These are phyloP conservation scores for Drosophila paranaensis DNA, from an alignment of 2,888 invertebrate species.

Conservation along the genomic window DNA sequence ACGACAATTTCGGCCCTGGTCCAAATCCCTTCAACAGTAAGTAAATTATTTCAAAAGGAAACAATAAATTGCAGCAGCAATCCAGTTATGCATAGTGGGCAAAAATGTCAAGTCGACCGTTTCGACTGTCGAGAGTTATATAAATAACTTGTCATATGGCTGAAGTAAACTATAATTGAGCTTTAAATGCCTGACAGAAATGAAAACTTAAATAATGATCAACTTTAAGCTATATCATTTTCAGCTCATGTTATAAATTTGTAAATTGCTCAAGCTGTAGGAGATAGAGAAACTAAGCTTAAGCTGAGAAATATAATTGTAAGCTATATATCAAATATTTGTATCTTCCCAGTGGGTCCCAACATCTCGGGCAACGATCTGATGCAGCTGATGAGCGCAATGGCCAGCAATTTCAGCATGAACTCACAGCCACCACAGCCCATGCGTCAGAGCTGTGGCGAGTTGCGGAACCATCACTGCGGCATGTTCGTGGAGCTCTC, in stretches of 20 bases:
- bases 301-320: neutral
- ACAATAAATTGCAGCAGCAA: neutral
- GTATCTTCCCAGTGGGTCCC: conserved; percentile 56
- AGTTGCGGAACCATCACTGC: conserved; percentile 86
- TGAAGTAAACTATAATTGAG: neutral
- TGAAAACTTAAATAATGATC: neutral
- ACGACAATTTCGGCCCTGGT: conserved; percentile 69
- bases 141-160: neutral
- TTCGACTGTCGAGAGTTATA: conserved; percentile 2
- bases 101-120: neutral
- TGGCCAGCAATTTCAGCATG: conserved; percentile 83
- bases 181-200: neutral
- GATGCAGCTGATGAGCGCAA: conserved; percentile 81
- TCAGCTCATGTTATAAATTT: neutral
- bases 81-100: neutral
- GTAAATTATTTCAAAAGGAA: conserved; percentile 33
- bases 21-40: conserved; percentile 78
- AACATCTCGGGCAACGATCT: conserved; percentile 75
- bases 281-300: neutral
- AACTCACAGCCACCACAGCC: conserved; percentile 84
- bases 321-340: neutral
- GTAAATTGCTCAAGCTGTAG: neutral
- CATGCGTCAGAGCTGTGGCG: conserved; percentile 86
- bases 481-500: conserved; percentile 87
- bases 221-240: neutral